phyloP scores from a whole-genome alignment of 2,113 vertebrate genomes.

The Myotis yumanensis region DNA sequence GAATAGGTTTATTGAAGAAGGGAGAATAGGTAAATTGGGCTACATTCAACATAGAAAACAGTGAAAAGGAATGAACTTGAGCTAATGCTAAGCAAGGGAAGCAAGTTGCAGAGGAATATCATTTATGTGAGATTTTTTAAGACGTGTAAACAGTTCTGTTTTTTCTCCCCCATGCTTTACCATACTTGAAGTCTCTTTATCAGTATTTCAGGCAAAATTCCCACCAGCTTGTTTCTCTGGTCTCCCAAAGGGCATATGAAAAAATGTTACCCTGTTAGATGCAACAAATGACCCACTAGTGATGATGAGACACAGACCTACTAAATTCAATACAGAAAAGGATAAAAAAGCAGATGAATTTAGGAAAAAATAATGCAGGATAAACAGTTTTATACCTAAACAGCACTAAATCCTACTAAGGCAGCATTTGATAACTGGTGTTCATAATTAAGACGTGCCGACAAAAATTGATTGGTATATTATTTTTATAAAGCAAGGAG shows the following conservation, averaged over 20 bases:
- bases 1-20: background rate
- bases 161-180: background rate
- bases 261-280: background rate
- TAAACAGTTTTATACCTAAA: background rate
- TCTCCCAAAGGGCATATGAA: background rate
- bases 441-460: background rate
- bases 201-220: slow-evolving; percentile 41
- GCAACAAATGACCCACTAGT: background rate
- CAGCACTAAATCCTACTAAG: background rate
- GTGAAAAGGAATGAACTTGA: background rate
- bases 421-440: background rate
- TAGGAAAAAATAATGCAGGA: slow-evolving; percentile 13
- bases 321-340: background rate
- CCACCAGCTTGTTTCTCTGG: background rate
- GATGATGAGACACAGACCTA: background rate
- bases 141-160: background rate
- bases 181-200: background rate
- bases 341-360: background rate
- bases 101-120: background rate
- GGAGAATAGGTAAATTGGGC: background rate
- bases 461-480: slow-evolving; percentile 26
- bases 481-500: slow-evolving; percentile 21
- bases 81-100: background rate
- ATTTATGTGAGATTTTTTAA: background rate
- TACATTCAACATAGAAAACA: background rate